Conservation (phyloP, 2,888 invertebrate genomes). For the Orthosia gracilis region DNA sequence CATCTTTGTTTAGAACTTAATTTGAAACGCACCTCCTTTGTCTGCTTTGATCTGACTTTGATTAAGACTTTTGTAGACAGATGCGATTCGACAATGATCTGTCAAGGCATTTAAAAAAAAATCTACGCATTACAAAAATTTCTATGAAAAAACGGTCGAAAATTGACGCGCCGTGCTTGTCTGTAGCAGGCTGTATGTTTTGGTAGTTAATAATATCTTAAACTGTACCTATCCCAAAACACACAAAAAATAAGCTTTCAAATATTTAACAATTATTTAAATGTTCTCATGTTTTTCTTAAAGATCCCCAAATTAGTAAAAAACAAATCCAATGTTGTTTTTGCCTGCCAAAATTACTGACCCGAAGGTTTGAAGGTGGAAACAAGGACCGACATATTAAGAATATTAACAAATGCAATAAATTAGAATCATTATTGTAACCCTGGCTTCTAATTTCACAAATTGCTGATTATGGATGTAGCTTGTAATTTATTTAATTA, state of each 20-base stretch:
- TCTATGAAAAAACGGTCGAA: too few species aligned
- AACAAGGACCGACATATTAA: slow-evolving; percentile 30
- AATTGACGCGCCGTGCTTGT: too few species aligned
- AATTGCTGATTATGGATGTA: slow-evolving; percentile 16
- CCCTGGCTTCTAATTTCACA: slow-evolving; percentile 18
- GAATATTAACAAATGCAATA: slow-evolving; percentile 21
- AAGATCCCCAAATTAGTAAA: slow-evolving; percentile 1
- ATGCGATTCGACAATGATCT: not conserved
- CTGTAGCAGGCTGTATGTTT: not conserved
- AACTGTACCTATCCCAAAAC: slow-evolving; percentile 1
- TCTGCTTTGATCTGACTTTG: too few species aligned
- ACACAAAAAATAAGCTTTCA: not conserved
- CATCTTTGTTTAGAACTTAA: not conserved
- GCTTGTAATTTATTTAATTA: slow-evolving; percentile 17
- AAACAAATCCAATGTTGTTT: not conserved
- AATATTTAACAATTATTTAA: not conserved
- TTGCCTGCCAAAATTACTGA: not conserved
- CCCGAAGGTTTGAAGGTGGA: slow-evolving; percentile 18
- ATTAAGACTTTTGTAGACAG: not conserved
- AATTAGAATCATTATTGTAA: slow-evolving; percentile 6
- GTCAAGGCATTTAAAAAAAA: too few species aligned
- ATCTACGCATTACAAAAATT: too few species aligned
- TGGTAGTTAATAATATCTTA: not conserved
- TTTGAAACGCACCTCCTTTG: not conserved
- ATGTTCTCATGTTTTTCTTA: not conserved